Evolutionary conservation across 2,113 vertebrate genomes (phyloP).

Genomic region (Tiliqua scincoides): DNA sequence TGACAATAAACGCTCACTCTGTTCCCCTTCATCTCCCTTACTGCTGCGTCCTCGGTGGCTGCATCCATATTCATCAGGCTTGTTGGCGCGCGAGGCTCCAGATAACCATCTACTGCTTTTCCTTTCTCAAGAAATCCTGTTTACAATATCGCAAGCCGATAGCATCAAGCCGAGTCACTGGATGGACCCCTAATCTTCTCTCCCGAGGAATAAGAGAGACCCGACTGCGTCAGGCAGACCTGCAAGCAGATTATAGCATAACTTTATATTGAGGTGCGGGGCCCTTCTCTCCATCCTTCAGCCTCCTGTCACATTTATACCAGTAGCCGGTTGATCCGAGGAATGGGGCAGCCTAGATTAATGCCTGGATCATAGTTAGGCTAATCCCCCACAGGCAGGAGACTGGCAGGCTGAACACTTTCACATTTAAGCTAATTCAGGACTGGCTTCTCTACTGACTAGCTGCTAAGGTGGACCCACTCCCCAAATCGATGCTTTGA

Average conservation of each 20-base stretch:
- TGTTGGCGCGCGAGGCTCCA: neutral
- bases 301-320: neutral
- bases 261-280: slow-evolving; percentile 36
- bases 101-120: slow-evolving; percentile 44
- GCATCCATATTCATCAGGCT: slow-evolving; percentile 62
- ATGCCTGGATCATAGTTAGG: slow-evolving; percentile 20
- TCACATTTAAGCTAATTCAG: neutral
- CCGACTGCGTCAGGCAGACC: slow-evolving; percentile 1
- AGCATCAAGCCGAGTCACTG: slow-evolving; percentile 8
- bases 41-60: neutral
- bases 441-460: rapidly evolving
- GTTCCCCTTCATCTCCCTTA: no score
- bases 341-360: slow-evolving; percentile 31
- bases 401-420: neutral
- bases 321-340: slow-evolving; percentile 36
- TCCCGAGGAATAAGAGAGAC: slow-evolving; percentile 30
- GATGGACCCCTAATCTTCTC: slow-evolving; percentile 39
- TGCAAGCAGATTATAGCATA: rapidly evolving
- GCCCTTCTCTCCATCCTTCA: neutral
- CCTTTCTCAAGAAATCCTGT: slow-evolving; percentile 50
- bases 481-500: neutral
- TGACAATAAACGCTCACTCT: slow-evolving; percentile 1
- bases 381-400: slow-evolving; percentile 37
- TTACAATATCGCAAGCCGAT: slow-evolving; percentile 40
- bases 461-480: neutral